Evolutionary conservation across 2,797 vertebrate genomes (phyloP), one percentile per base, ranked within the genome.

Genomic region (Gymnothorax javanicus): DNA sequence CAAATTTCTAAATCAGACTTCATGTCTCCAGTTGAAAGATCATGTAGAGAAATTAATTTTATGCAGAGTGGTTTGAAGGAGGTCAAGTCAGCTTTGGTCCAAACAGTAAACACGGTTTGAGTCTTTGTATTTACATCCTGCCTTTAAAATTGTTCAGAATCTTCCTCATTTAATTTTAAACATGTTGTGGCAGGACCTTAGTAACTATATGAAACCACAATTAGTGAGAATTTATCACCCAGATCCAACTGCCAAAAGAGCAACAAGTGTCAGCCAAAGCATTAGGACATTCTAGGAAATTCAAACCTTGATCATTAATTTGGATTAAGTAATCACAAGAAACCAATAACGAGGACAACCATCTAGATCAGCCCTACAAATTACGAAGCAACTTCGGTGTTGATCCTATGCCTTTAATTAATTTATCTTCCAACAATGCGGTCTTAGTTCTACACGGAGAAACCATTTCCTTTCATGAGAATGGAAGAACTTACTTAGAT

Each of bases 341-440:
- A 54, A 79, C 9, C 75, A 52, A n/a, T 6, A 75, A 43, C 33
- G 12, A 79, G 54, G 11, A 73, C 69, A 79, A 17, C 73, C n/a
- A 50, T 75, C 73, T 75, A 75, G 3, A 43, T 54, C 54, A 79
- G 20, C 15, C 2, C 75, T 71, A 85, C 59, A 85, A 85, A 64
- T 85, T 71, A 85, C 52, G 64, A 85, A 73, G 57, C 85, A 43
- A 77, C 79, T 86, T 79, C 58, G 79, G 71, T 27, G 54, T 58
- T 86, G 85, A 86, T 81, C 64, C 84, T 69, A 56, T 52, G 62
- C 67, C 52, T 84, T 69, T 58, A 83, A 83, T 83, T 83, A 11
- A 27, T 82, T 82, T 58, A 82, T 59, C 81, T 64, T 84, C 59
- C 25, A 69, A 69, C 54, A 56, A 71, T 71, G 43, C 25, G 52